phyloP scores from a whole-genome alignment of 2,888 invertebrate genomes.

The Erpobdella octoculata region DNA sequence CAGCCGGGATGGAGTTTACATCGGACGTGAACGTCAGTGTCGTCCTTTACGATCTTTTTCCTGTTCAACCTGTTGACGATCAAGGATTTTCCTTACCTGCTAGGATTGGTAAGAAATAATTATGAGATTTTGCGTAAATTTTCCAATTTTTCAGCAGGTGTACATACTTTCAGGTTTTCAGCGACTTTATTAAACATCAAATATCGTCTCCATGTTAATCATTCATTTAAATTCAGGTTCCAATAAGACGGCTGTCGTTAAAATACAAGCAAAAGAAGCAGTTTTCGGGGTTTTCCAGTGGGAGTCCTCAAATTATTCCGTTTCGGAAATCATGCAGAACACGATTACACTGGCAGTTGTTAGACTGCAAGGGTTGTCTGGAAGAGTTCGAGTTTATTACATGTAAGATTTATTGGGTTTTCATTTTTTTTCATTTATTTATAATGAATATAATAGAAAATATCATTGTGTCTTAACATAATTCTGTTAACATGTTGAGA shows the following conservation, averaged over 20 bases:
- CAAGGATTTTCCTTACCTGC: not conserved
- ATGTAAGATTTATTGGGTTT: slow-evolving; percentile 4
- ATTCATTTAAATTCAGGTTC: not conserved
- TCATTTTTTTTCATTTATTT: not conserved
- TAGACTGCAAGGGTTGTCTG: not conserved
- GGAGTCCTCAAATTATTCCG: not conserved
- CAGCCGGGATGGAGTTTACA: not conserved
- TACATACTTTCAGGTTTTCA: not conserved
- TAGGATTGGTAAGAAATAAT: not conserved
- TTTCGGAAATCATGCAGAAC: not conserved
- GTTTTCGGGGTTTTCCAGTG: not conserved
- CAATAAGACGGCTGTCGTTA: not conserved
- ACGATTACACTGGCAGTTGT: not conserved
- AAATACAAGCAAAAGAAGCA: slow-evolving; percentile 1
- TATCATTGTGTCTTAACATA: too few species aligned
- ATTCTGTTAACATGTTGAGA: too few species aligned
- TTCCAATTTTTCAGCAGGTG: too few species aligned
- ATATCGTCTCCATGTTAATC: not conserved
- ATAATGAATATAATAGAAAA: too few species aligned
- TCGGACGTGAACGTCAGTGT: not conserved
- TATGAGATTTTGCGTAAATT: not conserved
- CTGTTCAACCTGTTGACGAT: not conserved
- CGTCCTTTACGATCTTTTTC: not conserved
- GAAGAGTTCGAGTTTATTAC: slow-evolving; percentile 17
- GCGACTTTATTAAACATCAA: not conserved